Conservation (phyloP, 2,888 invertebrate species). For the Dermolepida albohirtum region DNA sequence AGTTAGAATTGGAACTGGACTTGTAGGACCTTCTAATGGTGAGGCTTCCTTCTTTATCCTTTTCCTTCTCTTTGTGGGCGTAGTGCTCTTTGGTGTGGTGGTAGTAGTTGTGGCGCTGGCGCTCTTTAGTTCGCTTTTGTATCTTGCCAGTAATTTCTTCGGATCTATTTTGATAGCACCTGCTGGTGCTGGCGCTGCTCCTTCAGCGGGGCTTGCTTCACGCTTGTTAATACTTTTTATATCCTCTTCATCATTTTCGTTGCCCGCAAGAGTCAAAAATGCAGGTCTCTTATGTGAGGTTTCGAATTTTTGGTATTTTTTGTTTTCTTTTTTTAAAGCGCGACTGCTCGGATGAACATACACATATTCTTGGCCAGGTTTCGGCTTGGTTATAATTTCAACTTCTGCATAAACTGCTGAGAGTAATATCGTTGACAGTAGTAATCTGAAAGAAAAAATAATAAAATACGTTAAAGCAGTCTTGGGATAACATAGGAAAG, state of each 20-base stretch:
- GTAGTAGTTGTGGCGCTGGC: constrained; percentile 50
- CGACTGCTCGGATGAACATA: constrained; percentile 68
- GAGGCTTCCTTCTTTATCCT: constrained; percentile 57
- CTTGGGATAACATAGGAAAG: too few species aligned
- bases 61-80: constrained; percentile 58
- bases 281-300: constrained; percentile 79
- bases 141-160: constrained; percentile 59
- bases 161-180: constrained; percentile 62
- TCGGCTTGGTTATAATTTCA: constrained; percentile 73
- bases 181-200: constrained; percentile 62
- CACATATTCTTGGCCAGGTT: constrained; percentile 76
- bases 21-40: constrained; percentile 61
- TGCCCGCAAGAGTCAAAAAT: constrained; percentile 60
- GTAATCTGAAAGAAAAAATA: constrained; percentile 55
- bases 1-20: constrained; percentile 70
- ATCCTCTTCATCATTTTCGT: constrained; percentile 58
- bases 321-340: constrained; percentile 53
- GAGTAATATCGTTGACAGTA: constrained; percentile 48
- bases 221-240: constrained; percentile 55
- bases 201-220: constrained; percentile 52
- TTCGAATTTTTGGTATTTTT: constrained; percentile 69
- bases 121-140: constrained; percentile 57
- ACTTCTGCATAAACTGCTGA: constrained; percentile 62
- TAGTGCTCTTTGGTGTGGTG: constrained; percentile 58
- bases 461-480: neutral